Evolutionary conservation across 2,888 invertebrate genomes (phyloP).

Genomic region (Andrena dorsata): DNA sequence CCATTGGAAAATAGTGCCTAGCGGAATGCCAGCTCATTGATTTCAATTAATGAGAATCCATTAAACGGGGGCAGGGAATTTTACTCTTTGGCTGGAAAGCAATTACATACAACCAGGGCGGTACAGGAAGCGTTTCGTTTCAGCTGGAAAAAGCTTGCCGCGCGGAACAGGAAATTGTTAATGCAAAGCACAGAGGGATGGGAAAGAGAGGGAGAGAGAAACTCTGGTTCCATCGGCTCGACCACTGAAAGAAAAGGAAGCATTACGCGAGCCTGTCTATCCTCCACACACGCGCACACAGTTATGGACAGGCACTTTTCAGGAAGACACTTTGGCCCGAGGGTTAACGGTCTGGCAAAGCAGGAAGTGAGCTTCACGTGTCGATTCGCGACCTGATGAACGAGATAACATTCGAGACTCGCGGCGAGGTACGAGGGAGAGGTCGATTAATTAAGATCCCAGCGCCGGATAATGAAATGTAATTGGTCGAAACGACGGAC

Average conservation of each 20-base stretch:
- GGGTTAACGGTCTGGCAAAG: slow-evolving; percentile 15
- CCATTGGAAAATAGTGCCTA: neutral
- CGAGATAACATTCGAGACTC: slow-evolving; percentile 14
- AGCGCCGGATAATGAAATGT: slow-evolving; percentile 10
- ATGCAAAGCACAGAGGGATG: slow-evolving; percentile 3
- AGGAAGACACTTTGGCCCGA: neutral
- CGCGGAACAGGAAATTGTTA: slow-evolving; percentile 6
- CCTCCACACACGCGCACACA: neutral
- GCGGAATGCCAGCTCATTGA: neutral
- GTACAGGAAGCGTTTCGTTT: neutral
- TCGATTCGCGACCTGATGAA: slow-evolving; percentile 3
- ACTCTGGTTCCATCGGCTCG: neutral
- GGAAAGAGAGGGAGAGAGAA: neutral
- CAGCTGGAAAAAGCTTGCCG: neutral
- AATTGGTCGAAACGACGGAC: neutral
- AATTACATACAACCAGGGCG: neutral
- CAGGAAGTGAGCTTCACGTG: slow-evolving; percentile 6
- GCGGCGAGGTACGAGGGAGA: neutral
- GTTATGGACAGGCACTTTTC: neutral
- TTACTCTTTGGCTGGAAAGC: neutral
- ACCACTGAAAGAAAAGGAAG: neutral
- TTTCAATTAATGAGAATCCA: neutral
- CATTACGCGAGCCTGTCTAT: neutral
- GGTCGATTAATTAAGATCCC: slow-evolving; percentile 14
- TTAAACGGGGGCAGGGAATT: neutral